These are phyloP conservation scores for Lycocorax pyrrhopterus DNA, from an alignment of 2,113 vertebrate genomes.

Conservation along the genomic window DNA sequence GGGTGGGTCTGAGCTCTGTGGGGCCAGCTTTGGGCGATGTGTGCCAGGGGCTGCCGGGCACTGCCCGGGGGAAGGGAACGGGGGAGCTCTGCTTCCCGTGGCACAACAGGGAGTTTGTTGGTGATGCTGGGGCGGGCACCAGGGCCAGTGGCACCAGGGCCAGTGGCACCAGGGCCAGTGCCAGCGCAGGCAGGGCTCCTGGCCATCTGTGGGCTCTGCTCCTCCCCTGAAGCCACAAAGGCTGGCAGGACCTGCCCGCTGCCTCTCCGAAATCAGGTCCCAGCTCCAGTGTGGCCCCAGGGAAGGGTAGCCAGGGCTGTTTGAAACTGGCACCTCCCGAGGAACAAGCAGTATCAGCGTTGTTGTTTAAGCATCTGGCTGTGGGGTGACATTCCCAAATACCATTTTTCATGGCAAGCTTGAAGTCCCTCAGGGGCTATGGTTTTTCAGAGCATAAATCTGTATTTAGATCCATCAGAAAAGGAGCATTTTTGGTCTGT, in stretches of 20 bases:
- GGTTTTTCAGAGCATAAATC: neutral
- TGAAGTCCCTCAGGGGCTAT: neutral
- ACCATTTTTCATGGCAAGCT: neutral
- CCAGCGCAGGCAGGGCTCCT: neutral
- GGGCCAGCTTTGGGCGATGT: neutral
- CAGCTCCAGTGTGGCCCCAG: neutral
- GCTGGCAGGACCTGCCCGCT: neutral
- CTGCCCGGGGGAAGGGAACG: neutral
- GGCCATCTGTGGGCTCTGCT: neutral
- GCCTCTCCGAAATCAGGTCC: neutral
- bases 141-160: too few species aligned
- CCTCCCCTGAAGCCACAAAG: neutral
- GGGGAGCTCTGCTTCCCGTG: neutral
- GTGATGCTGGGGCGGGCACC: neutral
- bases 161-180: neutral
- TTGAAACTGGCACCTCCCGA: neutral
- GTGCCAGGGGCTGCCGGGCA: neutral
- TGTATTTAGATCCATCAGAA: neutral
- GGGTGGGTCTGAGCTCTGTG: too few species aligned
- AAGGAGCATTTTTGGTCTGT: neutral
- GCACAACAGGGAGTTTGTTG: neutral
- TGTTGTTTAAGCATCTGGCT: neutral
- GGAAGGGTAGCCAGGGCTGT: neutral
- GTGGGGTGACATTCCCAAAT: neutral
- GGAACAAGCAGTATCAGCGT: neutral